Evolutionary conservation across 1,140 invertebrate genomes (phyloP).

Genomic region (Scaptomyza pallida): DNA sequence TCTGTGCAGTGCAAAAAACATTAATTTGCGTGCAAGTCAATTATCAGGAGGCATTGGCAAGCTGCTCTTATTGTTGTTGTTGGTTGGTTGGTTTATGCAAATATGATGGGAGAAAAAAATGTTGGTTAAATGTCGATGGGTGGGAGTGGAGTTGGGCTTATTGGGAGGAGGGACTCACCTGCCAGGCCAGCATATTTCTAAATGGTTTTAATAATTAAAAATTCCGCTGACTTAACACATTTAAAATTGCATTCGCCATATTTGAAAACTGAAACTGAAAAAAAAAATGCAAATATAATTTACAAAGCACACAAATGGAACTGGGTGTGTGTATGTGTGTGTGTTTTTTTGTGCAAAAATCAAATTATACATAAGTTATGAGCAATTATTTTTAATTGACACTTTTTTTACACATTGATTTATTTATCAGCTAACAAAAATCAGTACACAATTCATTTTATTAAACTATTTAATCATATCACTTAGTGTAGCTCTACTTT

Average conservation of each 20-base stretch:
- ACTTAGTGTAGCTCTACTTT: constrained; percentile 30
- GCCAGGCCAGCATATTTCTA: constrained; percentile 70
- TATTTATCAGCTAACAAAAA: constrained; percentile 15
- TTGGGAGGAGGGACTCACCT: constrained; percentile 3
- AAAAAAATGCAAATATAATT: constrained; percentile 69
- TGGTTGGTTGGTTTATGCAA: constrained; percentile 35
- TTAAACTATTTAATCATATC: background rate
- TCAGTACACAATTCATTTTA: background rate
- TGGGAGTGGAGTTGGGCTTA: background rate
- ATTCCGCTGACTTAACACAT: constrained; percentile 73
- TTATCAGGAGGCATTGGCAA: constrained; percentile 60
- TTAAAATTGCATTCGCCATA: constrained; percentile 68
- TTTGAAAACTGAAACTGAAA: constrained; percentile 31
- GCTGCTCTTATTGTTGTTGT: constrained; percentile 24
- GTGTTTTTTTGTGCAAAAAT: background rate
- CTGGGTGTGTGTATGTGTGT: background rate
- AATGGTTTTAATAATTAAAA: constrained; percentile 80
- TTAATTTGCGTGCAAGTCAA: constrained; percentile 81
- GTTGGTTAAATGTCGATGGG: background rate
- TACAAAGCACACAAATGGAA: constrained; percentile 40
- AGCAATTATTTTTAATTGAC: constrained; percentile 28
- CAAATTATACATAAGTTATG: constrained; percentile 6
- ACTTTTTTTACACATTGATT: background rate
- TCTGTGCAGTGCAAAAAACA: constrained; percentile 50
- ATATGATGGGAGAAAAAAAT: constrained; percentile 36